Evolutionary conservation across 2,113 vertebrate genomes (phyloP).

Genomic region (Macquaria ambigua): DNA sequence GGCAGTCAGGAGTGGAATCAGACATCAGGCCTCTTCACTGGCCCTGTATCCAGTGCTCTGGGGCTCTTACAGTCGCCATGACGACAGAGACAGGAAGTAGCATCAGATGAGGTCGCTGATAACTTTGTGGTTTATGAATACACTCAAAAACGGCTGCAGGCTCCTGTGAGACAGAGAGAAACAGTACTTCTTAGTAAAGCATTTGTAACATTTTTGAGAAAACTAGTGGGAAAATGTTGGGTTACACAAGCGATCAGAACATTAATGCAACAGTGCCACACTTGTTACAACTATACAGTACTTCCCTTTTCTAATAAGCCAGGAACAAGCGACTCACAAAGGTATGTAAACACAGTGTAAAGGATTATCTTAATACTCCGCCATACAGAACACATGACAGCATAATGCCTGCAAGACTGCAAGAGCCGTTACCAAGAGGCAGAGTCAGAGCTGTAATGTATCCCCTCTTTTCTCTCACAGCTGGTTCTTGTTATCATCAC

Average conservation of each 20-base stretch:
- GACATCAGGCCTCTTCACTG: constrained; percentile 56
- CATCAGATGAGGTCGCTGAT: constrained; percentile 25
- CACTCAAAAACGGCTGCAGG: neutral
- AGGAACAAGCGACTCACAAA: constrained; percentile 42
- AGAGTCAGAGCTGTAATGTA: neutral
- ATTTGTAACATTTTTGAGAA: neutral
- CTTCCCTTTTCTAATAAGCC: constrained; percentile 45
- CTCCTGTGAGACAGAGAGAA: constrained; percentile 39
- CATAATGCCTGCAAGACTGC: constrained; percentile 62
- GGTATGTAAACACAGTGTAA: constrained; percentile 58
- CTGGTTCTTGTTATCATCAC: neutral
- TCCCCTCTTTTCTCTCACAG: neutral
- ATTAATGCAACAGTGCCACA: constrained; percentile 18
- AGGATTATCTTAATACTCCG: constrained; percentile 72
- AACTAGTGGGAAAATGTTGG: neutral
- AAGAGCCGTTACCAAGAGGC: neutral
- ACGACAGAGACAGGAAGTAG: constrained; percentile 35
- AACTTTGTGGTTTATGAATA: neutral
- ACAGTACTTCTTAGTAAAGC: neutral
- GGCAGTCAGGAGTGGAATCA: constrained; percentile 13
- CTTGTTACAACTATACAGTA: constrained; percentile 10
- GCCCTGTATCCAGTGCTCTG: constrained; percentile 7
- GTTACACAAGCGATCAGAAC: constrained; percentile 21
- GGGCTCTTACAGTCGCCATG: constrained; percentile 44
- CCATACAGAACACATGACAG: constrained; percentile 70